Conservation (phyloP, 37 sponge, comb jelly and placozoan genomes). For the Bolinopsis microptera region DNA sequence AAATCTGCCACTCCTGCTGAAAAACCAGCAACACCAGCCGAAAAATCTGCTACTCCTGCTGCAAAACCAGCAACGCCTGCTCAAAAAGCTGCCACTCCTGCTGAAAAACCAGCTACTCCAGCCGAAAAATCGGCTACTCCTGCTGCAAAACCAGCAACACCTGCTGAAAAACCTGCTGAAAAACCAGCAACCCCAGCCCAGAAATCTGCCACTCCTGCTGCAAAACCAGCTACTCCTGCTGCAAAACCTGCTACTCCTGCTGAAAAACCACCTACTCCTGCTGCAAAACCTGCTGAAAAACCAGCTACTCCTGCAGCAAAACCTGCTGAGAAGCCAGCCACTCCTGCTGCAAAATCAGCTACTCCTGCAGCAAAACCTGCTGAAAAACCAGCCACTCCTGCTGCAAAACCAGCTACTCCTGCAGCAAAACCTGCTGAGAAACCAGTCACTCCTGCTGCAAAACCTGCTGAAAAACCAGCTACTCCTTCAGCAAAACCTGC, state of each 20-base stretch:
- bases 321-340: slow-evolving; percentile 31
- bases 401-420: slow-evolving; percentile 17
- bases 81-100: slow-evolving; percentile 24
- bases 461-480: not conserved
- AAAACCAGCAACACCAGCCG: slow-evolving; percentile 54
- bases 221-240: not conserved
- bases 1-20: slow-evolving; percentile 48
- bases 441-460: not conserved
- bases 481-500: too few species aligned
- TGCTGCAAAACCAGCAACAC: not conserved
- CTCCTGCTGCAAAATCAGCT: slow-evolving; percentile 24
- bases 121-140: slow-evolving; percentile 25
- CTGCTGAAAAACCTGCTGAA: slow-evolving; percentile 1
- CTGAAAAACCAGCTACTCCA: slow-evolving; percentile 51
- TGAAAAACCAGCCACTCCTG: slow-evolving; percentile 47
- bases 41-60: slow-evolving; percentile 48
- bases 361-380: slow-evolving; percentile 20
- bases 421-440: too few species aligned
- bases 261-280: not conserved
- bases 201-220: slow-evolving; percentile 4
- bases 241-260: slow-evolving; percentile 20
- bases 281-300: not conserved
- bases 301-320: slow-evolving; percentile 31
- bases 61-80: slow-evolving; percentile 26
- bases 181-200: slow-evolving; percentile 22